Percentiles rank a stretch among this genome's conserved stretches.
Evolutionary conservation across 2,888 invertebrate species (phyloP).

Genomic region (Nymphalis polychloros): DNA sequence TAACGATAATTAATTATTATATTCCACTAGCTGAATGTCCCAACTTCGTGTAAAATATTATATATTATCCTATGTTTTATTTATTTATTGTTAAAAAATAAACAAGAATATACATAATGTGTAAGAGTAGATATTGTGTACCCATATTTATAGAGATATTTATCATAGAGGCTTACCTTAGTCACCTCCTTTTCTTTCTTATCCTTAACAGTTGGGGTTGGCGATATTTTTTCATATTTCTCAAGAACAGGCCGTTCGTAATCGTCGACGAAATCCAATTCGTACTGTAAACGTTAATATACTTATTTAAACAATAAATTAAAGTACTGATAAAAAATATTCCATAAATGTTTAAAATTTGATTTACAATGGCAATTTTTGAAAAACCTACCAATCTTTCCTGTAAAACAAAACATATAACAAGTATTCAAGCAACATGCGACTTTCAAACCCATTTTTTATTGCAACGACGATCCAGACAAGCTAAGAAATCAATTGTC

Average conservation of each 20-base stretch:
- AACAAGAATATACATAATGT: no score
- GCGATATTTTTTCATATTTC: constrained; percentile 84
- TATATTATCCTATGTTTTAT: no score
- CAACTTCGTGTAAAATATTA: background rate
- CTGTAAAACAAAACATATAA: constrained; percentile 47
- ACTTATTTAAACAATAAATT: constrained; percentile 7
- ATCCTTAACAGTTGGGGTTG: constrained; percentile 69
- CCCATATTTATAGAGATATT: no score
- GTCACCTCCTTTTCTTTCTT: constrained; percentile 72
- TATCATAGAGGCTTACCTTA: no score
- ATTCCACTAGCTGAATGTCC: background rate
- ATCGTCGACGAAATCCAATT: constrained; percentile 83
- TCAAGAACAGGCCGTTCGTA: constrained; percentile 89
- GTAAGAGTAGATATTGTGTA: no score
- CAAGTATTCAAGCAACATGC: constrained; percentile 63
- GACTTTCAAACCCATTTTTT: constrained; percentile 54
- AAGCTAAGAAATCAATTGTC: constrained; percentile 11
- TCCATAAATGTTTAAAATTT: no score
- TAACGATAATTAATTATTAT: constrained; percentile 16
- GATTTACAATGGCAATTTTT: no score
- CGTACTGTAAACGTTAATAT: constrained; percentile 55
- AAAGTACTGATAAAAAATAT: no score
- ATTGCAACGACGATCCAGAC: constrained; percentile 46
- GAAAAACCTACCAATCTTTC: constrained; percentile 26
- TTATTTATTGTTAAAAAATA: no score